Conservation (phyloP, 2,888 invertebrate species). For the Mythimna ferrago region DNA sequence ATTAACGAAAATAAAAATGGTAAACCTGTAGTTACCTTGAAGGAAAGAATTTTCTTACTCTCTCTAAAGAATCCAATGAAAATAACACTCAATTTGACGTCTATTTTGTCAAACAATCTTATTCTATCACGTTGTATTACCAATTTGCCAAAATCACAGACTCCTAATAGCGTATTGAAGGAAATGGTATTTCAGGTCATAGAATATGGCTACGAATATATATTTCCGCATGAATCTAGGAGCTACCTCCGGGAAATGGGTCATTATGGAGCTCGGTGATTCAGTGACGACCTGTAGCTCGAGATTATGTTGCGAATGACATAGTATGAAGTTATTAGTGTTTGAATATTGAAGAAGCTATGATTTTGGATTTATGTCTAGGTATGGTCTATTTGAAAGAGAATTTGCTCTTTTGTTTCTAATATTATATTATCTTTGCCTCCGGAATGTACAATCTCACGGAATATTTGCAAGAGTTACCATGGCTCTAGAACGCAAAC, state of each 20-base stretch:
- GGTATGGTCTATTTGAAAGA: not conserved
- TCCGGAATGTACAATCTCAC: no score
- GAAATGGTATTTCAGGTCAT: constrained; percentile 35
- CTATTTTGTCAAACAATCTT: not conserved
- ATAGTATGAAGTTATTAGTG: constrained; percentile 1
- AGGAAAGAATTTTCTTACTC: no score
- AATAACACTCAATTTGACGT: not conserved
- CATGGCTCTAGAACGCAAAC: no score
- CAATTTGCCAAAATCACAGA: constrained; percentile 2
- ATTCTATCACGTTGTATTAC: not conserved
- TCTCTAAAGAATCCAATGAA: no score
- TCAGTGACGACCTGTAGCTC: constrained; percentile 42
- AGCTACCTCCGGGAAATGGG: constrained; percentile 46
- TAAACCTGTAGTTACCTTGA: no score
- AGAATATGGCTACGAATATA: constrained; percentile 14
- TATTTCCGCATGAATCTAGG: constrained; percentile 19
- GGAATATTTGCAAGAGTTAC: no score
- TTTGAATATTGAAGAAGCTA: not conserved
- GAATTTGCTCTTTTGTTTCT: not conserved
- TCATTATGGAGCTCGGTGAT: constrained; percentile 39
- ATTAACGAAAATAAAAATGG: no score
- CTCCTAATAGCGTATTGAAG: not conserved
- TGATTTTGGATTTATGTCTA: not conserved
- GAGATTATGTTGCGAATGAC: not conserved
- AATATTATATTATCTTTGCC: no score